These are phyloP conservation scores for Heteromyza rotundicornis DNA, from an alignment of 2,888 invertebrate genomes.

Conservation along the genomic window DNA sequence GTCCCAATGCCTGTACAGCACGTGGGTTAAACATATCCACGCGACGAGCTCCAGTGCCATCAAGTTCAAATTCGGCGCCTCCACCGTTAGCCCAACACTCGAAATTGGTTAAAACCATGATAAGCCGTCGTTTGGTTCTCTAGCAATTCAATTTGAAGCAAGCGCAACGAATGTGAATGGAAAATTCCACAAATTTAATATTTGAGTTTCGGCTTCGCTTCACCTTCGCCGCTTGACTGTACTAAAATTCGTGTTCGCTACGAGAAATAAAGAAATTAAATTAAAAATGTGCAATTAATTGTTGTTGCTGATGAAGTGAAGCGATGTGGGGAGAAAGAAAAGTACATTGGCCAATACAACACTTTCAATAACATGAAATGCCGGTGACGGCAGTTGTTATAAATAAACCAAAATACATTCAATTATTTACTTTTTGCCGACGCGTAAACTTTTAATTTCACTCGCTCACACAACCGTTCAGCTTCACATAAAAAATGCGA, in stretches of 20 bases:
- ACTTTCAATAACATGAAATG: slow-evolving; percentile 10
- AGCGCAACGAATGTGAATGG: slow-evolving; percentile 32
- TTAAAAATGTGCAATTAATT: too few relatives aligned
- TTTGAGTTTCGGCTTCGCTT: background rate
- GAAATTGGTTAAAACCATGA: slow-evolving; percentile 59
- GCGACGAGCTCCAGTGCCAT: slow-evolving; percentile 28
- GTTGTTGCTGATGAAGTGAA: too few relatives aligned
- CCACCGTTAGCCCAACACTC: slow-evolving; percentile 59
- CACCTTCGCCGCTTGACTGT: background rate
- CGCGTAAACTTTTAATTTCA: too few relatives aligned
- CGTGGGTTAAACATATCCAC: slow-evolving; percentile 54
- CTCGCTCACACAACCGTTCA: too few relatives aligned
- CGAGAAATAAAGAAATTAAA: too few relatives aligned
- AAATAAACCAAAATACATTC: slow-evolving; percentile 40
- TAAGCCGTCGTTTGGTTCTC: too few relatives aligned
- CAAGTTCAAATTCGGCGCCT: slow-evolving; percentile 38
- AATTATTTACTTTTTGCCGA: too few relatives aligned
- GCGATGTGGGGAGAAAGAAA: too few relatives aligned
- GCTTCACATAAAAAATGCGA: too few relatives aligned
- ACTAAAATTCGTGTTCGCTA: background rate
- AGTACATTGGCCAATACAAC: too few relatives aligned
- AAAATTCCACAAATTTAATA: slow-evolving; percentile 42
- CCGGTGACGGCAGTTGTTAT: slow-evolving; percentile 47
- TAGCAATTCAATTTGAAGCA: background rate
- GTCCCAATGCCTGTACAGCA: slow-evolving; percentile 26